Base-by-base conservation (phyloP, 2,113 vertebrate species). In the Camarhynchus parvulus region DNA sequence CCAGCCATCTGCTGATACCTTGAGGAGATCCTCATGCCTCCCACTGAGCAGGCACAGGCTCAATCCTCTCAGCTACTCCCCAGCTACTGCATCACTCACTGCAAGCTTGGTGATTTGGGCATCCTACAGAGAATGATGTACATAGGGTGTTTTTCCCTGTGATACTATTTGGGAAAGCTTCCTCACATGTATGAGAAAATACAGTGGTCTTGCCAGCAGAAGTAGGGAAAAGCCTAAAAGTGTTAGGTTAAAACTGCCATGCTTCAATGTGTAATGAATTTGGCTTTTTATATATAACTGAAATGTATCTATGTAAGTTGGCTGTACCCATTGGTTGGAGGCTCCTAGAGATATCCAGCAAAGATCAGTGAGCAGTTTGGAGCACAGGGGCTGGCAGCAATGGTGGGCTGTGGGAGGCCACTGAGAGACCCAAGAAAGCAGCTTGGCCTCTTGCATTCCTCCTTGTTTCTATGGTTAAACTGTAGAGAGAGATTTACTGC, bases 281-380 rank as follows among this genome's bases (percentile, higher is more conserved):
- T 89, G n/a, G 33, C 83, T 82, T 96, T 81, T 97, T 90, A 82
- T 80, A 64, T n/a, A 2, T 46, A 76, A 81, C 37, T 58, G n/a
- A 69, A 83, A 44, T 76, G 9, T 41, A 47, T 55, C 10, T 50
- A 1, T 83, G 8, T 22, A 72, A 83, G 15, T 81, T 18, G 35
- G 24, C 33, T 1, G 0, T 37, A 47, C 50, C 25, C 2, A 1
- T 52, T 15, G 30, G 21, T 59, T 63, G 25, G 31, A 85, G 82
- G 30, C 25, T 83, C 11, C 12, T 15, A 19, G 23, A 79, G 41
- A n/a, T 79, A 9, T 46, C 3, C 0, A 23, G 56, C 28, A 81
- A 79, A 74, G 75, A 73, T 46, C 39, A 53, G 25, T 4, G 39
- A 86, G 47, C 22, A 47, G n/a, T 72, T 87, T 53, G 68, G 77